Percentiles rank a stretch among this genome's conserved stretches.
Conservation (phyloP, 1,140 invertebrate genomes). For the Scaptomyza pallida region DNA sequence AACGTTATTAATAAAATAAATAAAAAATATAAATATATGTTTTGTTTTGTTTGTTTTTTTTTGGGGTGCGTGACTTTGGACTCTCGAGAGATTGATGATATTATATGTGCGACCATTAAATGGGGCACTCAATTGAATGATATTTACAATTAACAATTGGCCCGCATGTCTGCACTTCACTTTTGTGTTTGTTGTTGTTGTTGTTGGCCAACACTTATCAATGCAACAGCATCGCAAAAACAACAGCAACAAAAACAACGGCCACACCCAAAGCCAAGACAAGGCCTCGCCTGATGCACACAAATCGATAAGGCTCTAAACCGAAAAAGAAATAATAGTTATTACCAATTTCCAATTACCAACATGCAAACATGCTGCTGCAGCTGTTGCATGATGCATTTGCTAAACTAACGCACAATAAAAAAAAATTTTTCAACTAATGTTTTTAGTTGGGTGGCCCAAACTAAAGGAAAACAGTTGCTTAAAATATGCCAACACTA, state of each 20-base stretch:
- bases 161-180: conserved; percentile 45
- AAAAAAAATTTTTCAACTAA: conserved; percentile 56
- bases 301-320: conserved; percentile 38
- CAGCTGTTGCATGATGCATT: conserved; percentile 53
- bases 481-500: conserved; percentile 16
- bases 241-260: no score
- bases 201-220: conserved; percentile 37
- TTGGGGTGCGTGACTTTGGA: conserved; percentile 30
- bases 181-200: no score
- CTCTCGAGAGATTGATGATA: conserved; percentile 19
- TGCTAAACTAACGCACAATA: conserved; percentile 61
- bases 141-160: conserved; percentile 35
- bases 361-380: conserved; percentile 60
- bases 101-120: conserved; percentile 15
- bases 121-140: conserved; percentile 37
- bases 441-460: background rate
- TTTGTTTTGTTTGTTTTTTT: no score
- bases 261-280: conserved; percentile 22
- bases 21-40: conserved; percentile 1
- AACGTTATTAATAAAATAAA: conserved; percentile 20
- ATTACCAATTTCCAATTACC: conserved; percentile 70
- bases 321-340: conserved; percentile 29
- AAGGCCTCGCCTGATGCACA: conserved; percentile 35
- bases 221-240: conserved; percentile 28
- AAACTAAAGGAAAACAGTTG: conserved; percentile 2